Percentiles rank a stretch among this genome's conserved stretches.
Evolutionary conservation across 2,113 vertebrate species (phyloP).

Genomic region (Nesoenas mayeri): DNA sequence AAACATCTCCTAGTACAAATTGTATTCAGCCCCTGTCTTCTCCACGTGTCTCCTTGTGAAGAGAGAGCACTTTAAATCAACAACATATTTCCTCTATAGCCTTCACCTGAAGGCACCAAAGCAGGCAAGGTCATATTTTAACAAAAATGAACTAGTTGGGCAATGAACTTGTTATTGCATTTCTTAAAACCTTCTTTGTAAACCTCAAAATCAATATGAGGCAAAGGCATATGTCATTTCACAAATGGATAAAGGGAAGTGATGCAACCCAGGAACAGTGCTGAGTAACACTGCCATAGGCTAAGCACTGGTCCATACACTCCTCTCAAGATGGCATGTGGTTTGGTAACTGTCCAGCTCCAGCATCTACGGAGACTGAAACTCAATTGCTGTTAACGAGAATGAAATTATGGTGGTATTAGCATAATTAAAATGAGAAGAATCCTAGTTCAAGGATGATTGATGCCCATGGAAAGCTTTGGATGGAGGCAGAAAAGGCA

Average conservation of each 20-base stretch:
- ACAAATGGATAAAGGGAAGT: not conserved
- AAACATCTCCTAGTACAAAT: not conserved
- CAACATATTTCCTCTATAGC: not conserved
- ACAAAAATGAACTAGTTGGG: not conserved
- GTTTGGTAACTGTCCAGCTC: slow-evolving; percentile 40
- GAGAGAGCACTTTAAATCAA: not conserved
- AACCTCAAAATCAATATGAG: not conserved
- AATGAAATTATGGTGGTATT: slow-evolving; percentile 63
- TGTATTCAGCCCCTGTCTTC: not conserved
- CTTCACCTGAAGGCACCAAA: not conserved
- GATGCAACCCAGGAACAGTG: not conserved
- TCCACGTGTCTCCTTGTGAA: not conserved
- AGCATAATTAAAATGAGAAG: slow-evolving; percentile 66
- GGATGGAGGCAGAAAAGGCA: slow-evolving; percentile 25
- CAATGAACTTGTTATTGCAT: not conserved
- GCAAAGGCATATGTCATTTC: not conserved
- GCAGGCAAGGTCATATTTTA: not conserved
- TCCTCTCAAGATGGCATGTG: slow-evolving; percentile 22
- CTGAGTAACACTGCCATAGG: not conserved
- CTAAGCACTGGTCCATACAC: slow-evolving; percentile 5
- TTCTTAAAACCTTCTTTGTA: not conserved
- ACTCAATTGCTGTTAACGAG: slow-evolving; percentile 63
- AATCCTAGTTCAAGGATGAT: slow-evolving; percentile 62
- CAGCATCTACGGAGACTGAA: slow-evolving; percentile 51
- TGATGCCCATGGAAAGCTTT: slow-evolving; percentile 50